These are phyloP conservation scores for Xenopus tropicalis DNA, from an alignment of 2,113 vertebrate species.

Conservation along the genomic window DNA sequence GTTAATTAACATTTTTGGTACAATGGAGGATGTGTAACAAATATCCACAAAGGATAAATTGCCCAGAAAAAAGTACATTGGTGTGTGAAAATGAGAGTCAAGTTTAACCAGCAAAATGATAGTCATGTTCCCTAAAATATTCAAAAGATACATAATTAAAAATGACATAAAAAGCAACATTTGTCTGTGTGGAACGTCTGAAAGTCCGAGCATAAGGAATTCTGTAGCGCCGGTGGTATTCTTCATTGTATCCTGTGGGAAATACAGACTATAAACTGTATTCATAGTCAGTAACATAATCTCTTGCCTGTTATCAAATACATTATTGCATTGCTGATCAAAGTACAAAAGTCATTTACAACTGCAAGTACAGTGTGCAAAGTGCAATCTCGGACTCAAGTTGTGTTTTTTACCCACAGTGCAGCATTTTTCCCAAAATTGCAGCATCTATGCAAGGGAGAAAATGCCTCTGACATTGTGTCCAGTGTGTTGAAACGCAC, in stretches of 20 bases:
- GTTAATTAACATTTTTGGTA: conserved; percentile 29
- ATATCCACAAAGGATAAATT: conserved; percentile 34
- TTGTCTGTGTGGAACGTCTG: not conserved
- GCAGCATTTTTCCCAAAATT: too few relatives aligned
- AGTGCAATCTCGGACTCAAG: too few relatives aligned
- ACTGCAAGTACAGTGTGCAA: too few relatives aligned
- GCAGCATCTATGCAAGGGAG: too few relatives aligned
- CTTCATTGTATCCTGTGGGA: conserved; percentile 4
- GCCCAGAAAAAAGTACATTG: conserved; percentile 29
- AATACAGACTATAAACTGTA: not conserved
- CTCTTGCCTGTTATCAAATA: too few relatives aligned
- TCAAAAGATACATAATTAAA: conserved; percentile 14
- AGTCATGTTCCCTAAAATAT: conserved; percentile 1
- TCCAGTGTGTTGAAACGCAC: too few relatives aligned
- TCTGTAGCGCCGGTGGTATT: not conserved
- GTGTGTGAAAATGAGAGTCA: conserved; percentile 4
- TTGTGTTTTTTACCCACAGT: too few relatives aligned
- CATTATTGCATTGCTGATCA: too few relatives aligned
- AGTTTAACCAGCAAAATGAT: conserved; percentile 2
- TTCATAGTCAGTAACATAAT: too few relatives aligned
- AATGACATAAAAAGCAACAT: conserved; percentile 9
- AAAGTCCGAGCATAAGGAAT: conserved; percentile 19
- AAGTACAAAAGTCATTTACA: too few relatives aligned
- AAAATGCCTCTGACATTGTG: too few relatives aligned
- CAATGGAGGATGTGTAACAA: conserved; percentile 17